Evolutionary conservation across 2,888 invertebrate genomes (phyloP), one percentile per base, ranked within the genome.

Genomic region (Eulithis prunata): DNA sequence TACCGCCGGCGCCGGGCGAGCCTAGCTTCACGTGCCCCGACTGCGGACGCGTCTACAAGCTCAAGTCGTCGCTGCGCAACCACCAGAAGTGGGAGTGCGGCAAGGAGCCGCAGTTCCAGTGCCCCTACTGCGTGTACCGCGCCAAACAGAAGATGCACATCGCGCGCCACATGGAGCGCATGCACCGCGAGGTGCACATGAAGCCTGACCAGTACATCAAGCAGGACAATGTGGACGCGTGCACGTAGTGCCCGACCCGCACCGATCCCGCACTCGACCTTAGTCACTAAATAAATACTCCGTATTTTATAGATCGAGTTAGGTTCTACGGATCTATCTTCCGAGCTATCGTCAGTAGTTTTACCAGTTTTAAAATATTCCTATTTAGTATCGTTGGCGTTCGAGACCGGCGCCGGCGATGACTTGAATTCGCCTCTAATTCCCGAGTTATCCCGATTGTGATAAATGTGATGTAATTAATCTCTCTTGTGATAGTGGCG

Each of bases 41-140:
- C 80, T 97, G 97, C 89, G 97, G 97, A 69, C 94, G 97, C 74
- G 95, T 96, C 71, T 97, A 97, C 92, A 97, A 97, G 87, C 94
- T 97, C 75, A 97, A 97, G 90, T 97, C 97, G 76, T 97, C 97
- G 68, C 91, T 97, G 79, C 94, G 96, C 70, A 96, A 97, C 87
- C 97, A 97, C 84, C 96, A 96, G 93, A 96, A 96, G 87, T 97
- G 96, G 96, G 97, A 97, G 89, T 97, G 96, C 88, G 96, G 96
- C 81, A 97, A 97, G 86, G 96, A 97, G 87, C 97, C 96, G 21
- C 96, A 96, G 87, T 97, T 96, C 87, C 95, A 96, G 83, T 97
- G 97, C 86, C 96, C 96, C 28, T 96, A 96, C 89, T 97, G 97
- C 89, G 96, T 96, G n/a, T 96, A 96, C 87, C 95, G 96, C 79